phyloP scores from a whole-genome alignment of 1,140 invertebrate genomes.

The Eubasilissa regina region DNA sequence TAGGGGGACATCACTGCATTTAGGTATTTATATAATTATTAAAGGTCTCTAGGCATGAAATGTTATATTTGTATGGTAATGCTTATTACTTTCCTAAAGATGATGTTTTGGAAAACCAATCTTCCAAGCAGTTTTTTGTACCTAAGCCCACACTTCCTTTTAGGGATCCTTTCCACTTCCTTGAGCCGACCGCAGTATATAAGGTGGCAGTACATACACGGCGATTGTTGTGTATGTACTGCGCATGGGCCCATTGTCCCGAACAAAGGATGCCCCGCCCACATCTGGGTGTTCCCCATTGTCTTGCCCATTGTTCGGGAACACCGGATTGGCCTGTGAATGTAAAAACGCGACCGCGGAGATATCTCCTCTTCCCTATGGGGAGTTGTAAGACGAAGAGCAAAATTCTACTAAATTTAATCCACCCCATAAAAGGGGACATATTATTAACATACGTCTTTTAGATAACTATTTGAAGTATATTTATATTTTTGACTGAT shows the following conservation, averaged over 20 bases:
- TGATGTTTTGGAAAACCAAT: too few relatives aligned
- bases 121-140: too few relatives aligned
- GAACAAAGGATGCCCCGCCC: conserved; percentile 58
- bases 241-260: conserved; percentile 55
- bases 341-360: conserved; percentile 35
- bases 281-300: conserved; percentile 53
- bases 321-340: conserved; percentile 56
- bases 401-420: background rate
- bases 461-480: background rate
- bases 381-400: background rate
- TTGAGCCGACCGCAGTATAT: conserved; percentile 6
- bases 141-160: background rate
- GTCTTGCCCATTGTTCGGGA: conserved; percentile 54
- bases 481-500: background rate
- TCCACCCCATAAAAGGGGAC: conserved; percentile 5
- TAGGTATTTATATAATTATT: too few relatives aligned
- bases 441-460: background rate
- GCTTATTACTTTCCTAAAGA: too few relatives aligned
- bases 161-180: background rate
- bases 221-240: conserved; percentile 35
- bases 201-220: background rate
- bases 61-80: too few relatives aligned
- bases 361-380: conserved; percentile 31
- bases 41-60: too few relatives aligned
- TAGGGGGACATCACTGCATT: too few relatives aligned